Base-by-base conservation (phyloP, 2,113 vertebrate genomes). In the Oreamnos americanus region DNA sequence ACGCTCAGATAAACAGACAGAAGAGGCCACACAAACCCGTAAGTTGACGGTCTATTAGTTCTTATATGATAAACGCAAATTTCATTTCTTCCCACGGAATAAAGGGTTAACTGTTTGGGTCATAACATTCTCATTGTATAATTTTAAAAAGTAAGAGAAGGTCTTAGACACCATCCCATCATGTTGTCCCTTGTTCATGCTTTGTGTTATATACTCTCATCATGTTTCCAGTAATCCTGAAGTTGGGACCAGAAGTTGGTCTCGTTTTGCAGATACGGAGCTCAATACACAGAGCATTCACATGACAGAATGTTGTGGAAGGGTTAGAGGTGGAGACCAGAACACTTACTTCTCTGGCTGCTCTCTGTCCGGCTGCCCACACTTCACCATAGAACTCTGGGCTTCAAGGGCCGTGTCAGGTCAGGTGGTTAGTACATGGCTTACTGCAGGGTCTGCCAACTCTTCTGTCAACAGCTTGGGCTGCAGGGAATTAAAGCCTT, bases 21-120 rank as follows among this genome's bases (percentile, higher is more conserved):
- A 91, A 16, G 97, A 71, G 25, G 47, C 14, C 60, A 0, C 76
- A 43, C 33, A 89, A 85, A 98, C 98, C 6, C 98, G 99, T 99
- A 98, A 99, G 99, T 98, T 15, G 47, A 13, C 11, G 11, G 4
- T 45, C 36, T 36, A 1, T 36, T 57, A 62, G 11, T 36, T 43
- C 67, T 79, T 45, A 7, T 39, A 51, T 33, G 49, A 49, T 51
- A 57, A 84, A 36, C 1, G 2, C 97, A 86, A 0, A 15, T 26
- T 60, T 51, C 26, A 13, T 82, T 85, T 93, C 45, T n/a, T 92
- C 30, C 51, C 94, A 11, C 33, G 57, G 79, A 89, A 85, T 85
- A 39, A 90, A 43, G 53, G 51, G 21, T 39, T 89, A 15, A 21
- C 62, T 49, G 1, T 21, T 33, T 21, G 21, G 19, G 33, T 83